Conservation (phyloP, 2,888 invertebrate species). For the Junonia oenone region DNA sequence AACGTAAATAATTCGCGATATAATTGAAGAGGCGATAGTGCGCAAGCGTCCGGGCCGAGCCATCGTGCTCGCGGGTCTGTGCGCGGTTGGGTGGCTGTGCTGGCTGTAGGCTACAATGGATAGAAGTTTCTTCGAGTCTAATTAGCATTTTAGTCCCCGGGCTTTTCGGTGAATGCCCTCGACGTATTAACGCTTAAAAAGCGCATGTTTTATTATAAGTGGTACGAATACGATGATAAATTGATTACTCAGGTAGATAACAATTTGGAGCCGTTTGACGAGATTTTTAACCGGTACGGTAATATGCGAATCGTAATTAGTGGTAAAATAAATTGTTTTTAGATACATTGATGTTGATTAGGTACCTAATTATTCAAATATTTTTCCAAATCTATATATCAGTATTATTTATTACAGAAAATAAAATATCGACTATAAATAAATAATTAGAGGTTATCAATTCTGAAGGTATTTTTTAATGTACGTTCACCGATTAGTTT, state of each 20-base stretch:
- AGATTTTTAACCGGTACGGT: conserved; percentile 5
- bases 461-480: too few relatives aligned
- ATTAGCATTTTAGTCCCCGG: conserved; percentile 58
- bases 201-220: conserved; percentile 15
- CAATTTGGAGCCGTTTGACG: neutral
- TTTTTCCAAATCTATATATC: too few relatives aligned
- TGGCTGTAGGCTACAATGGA: conserved; percentile 37
- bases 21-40: conserved; percentile 31
- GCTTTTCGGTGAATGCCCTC: conserved; percentile 73
- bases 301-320: neutral
- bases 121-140: conserved; percentile 54
- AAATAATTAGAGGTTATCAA: too few relatives aligned
- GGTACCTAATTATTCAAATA: too few relatives aligned
- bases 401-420: too few relatives aligned
- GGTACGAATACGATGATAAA: conserved; percentile 6
- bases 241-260: neutral
- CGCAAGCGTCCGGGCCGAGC: conserved; percentile 51
- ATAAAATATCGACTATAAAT: too few relatives aligned
- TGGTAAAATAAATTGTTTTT: neutral
- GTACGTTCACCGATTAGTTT: too few relatives aligned
- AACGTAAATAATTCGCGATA: conserved; percentile 37
- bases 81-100: conserved; percentile 44
- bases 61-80: conserved; percentile 53
- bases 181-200: conserved; percentile 31
- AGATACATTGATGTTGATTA: neutral